Evolutionary conservation across 2,113 vertebrate genomes (phyloP).

Genomic region (Cacatua alba): DNA sequence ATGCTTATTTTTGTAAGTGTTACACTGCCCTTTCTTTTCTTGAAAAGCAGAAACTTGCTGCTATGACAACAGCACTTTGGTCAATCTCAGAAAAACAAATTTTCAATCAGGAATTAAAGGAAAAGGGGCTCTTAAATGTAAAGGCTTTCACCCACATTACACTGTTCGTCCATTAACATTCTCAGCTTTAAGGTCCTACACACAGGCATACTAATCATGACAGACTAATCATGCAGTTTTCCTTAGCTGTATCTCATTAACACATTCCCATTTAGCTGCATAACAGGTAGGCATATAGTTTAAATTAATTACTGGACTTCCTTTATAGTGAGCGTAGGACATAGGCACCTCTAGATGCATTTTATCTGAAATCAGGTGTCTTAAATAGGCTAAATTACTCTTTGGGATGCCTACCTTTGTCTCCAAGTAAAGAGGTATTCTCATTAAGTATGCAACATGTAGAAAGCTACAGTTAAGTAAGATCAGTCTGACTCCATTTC

Average conservation of each 20-base stretch:
- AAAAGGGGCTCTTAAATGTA: not conserved
- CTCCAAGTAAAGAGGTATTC: not conserved
- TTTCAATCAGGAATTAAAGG: not conserved
- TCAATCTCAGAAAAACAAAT: not conserved
- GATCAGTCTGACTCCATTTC: not conserved
- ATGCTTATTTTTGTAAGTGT: not conserved
- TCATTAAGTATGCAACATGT: not conserved
- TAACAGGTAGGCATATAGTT: not conserved
- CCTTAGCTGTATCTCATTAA: not conserved
- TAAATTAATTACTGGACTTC: not conserved
- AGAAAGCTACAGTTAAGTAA: not conserved
- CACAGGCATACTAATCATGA: not conserved
- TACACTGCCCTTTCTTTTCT: not conserved
- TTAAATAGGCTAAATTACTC: not conserved
- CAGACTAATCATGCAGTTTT: not conserved
- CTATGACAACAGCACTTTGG: not conserved
- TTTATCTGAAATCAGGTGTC: not conserved
- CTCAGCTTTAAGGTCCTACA: not conserved
- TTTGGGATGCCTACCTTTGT: not conserved
- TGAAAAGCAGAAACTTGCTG: conserved; percentile 7
- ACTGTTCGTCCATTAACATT: not conserved
- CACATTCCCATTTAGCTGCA: not conserved
- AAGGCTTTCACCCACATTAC: not conserved
- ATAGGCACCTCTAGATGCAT: not conserved
- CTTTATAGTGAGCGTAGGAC: not conserved